phyloP scores from a whole-genome alignment of 2,888 invertebrate species.

The Loripinus fragilis region DNA sequence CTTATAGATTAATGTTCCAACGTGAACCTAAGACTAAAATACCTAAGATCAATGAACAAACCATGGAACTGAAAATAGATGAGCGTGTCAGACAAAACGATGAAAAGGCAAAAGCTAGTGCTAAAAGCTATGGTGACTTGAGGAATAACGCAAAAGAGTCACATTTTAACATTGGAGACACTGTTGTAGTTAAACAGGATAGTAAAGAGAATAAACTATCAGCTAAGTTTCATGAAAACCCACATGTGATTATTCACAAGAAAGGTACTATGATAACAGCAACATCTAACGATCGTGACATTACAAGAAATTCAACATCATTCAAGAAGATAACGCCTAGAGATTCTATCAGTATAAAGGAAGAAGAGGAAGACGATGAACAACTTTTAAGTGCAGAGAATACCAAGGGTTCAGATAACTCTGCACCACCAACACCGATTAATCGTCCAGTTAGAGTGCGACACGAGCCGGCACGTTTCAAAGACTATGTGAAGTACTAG shows the following conservation, averaged over 20 bases:
- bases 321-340: slow-evolving; percentile 23
- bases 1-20: slow-evolving; percentile 33
- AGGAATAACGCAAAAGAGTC: slow-evolving; percentile 7
- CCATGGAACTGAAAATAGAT: background rate
- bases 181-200: slow-evolving; percentile 20
- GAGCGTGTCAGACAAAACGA: slow-evolving; percentile 13
- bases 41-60: slow-evolving; percentile 12
- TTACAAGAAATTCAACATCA: slow-evolving; percentile 22
- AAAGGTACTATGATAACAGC: slow-evolving; percentile 33
- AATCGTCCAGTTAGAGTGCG: background rate
- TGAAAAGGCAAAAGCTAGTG: slow-evolving; percentile 4
- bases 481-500: slow-evolving; percentile 7
- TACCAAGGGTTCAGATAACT: background rate
- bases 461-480: background rate
- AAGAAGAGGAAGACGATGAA: slow-evolving; percentile 1
- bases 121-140: slow-evolving; percentile 3
- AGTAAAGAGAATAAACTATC: slow-evolving; percentile 11
- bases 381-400: background rate
- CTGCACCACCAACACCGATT: slow-evolving; percentile 2
- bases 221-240: slow-evolving; percentile 6
- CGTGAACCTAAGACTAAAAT: slow-evolving; percentile 34
- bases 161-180: slow-evolving; percentile 12
- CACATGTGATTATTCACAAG: background rate
- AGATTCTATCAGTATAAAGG: background rate
- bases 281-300: background rate